phyloP scores from a whole-genome alignment of 2,113 vertebrate species.

The Corythornis vintsioides region DNA sequence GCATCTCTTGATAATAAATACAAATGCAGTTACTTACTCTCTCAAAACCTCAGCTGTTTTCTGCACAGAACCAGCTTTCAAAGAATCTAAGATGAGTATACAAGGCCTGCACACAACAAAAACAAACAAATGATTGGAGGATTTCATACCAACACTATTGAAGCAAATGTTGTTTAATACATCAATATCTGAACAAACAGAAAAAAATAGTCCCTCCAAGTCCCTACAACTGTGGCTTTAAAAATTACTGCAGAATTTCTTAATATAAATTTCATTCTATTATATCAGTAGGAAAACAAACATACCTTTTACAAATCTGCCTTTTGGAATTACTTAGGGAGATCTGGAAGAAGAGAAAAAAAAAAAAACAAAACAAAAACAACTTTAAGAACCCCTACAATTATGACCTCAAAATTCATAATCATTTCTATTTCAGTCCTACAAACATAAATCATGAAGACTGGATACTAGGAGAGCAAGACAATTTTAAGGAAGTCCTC shows the following conservation, averaged over 20 bases:
- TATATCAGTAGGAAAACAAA: background rate
- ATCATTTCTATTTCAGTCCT: no score
- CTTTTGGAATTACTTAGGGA: constrained; percentile 64
- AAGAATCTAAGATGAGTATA: constrained; percentile 94
- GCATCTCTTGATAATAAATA: background rate
- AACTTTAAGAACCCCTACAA: accelerated
- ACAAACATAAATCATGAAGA: no score
- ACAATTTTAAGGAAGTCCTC: background rate
- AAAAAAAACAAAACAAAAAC: background rate
- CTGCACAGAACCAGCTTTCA: constrained; percentile 88
- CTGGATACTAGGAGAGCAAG: no score
- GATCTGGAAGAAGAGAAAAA: constrained; percentile 64
- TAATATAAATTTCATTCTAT: background rate
- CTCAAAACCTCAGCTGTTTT: constrained; percentile 89
- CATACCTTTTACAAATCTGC: constrained; percentile 79
- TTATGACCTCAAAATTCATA: background rate
- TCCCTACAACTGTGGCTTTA: background rate
- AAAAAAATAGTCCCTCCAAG: background rate
- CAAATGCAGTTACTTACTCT: constrained; percentile 85
- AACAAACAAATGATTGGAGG: background rate
- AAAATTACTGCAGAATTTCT: background rate
- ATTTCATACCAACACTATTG: background rate
- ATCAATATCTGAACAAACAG: background rate
- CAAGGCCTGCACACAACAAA: constrained; percentile 83
- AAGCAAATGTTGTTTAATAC: background rate